Conservation (phyloP, 2,888 invertebrate species). For the Sthenelais limicola region DNA sequence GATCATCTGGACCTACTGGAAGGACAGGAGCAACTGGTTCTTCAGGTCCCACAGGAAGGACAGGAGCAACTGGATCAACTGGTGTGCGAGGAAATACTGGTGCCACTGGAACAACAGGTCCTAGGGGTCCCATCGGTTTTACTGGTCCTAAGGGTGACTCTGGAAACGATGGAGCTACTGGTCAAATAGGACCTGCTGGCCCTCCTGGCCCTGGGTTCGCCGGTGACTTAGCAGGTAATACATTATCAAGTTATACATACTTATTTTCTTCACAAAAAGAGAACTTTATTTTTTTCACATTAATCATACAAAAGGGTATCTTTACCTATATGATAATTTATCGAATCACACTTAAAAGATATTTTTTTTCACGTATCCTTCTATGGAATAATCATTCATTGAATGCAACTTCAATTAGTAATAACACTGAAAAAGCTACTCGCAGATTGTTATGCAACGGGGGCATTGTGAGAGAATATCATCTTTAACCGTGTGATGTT, state of each 20-base stretch:
- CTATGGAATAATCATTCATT: too few species aligned
- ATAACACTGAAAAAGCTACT: too few species aligned
- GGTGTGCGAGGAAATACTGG: constrained; percentile 41
- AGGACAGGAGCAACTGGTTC: constrained; percentile 43
- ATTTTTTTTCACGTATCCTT: too few species aligned
- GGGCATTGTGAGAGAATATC: too few species aligned
- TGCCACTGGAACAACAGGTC: constrained; percentile 44
- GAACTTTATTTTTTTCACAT: not conserved
- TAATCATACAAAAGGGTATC: too few species aligned
- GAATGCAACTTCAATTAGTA: too few species aligned
- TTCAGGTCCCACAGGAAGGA: constrained; percentile 29
- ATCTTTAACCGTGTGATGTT: too few species aligned
- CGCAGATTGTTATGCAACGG: too few species aligned
- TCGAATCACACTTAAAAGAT: too few species aligned
- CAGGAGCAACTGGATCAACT: constrained; percentile 33
- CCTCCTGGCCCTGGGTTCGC: constrained; percentile 39
- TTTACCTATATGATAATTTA: too few species aligned
- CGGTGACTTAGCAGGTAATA: constrained; percentile 27
- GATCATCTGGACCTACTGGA: constrained; percentile 36
- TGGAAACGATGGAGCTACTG: constrained; percentile 33
- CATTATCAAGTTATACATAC: not conserved
- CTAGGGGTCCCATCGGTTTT: constrained; percentile 20
- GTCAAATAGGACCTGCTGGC: constrained; percentile 41
- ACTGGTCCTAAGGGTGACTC: constrained; percentile 46
- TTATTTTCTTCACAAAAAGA: not conserved